Conservation (phyloP, 2,797 vertebrate species). For the Poecilia velifera region DNA sequence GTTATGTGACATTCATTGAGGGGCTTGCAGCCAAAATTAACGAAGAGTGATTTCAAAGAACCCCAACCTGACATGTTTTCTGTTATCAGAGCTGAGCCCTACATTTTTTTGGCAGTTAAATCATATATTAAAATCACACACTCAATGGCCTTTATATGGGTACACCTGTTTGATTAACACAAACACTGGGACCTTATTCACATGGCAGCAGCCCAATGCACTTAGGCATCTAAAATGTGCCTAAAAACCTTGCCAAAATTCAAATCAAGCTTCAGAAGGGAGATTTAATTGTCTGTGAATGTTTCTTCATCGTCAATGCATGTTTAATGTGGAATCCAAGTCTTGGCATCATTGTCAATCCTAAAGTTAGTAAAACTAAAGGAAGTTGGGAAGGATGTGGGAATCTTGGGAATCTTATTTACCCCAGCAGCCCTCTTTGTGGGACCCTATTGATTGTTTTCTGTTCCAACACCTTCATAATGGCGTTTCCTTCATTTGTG, state of each 20-base stretch:
- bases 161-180: neutral
- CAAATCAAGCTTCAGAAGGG: neutral
- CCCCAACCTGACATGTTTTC: too few species aligned
- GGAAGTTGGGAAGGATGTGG: neutral
- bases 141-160: neutral
- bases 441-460: neutral
- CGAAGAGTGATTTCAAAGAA: neutral
- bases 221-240: neutral
- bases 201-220: neutral
- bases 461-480: neutral
- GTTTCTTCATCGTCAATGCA: neutral
- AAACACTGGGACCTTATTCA: neutral
- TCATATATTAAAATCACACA: neutral
- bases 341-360: neutral
- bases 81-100: neutral
- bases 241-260: neutral
- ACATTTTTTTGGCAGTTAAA: neutral
- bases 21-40: neutral
- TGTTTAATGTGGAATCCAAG: neutral
- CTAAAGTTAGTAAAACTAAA: neutral
- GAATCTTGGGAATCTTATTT: neutral
- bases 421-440: neutral
- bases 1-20: neutral
- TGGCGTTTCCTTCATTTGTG: conserved; percentile 1
- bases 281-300: neutral